Base-by-base conservation (phyloP, 2,888 invertebrate species). In the Oxytorus armatus region DNA sequence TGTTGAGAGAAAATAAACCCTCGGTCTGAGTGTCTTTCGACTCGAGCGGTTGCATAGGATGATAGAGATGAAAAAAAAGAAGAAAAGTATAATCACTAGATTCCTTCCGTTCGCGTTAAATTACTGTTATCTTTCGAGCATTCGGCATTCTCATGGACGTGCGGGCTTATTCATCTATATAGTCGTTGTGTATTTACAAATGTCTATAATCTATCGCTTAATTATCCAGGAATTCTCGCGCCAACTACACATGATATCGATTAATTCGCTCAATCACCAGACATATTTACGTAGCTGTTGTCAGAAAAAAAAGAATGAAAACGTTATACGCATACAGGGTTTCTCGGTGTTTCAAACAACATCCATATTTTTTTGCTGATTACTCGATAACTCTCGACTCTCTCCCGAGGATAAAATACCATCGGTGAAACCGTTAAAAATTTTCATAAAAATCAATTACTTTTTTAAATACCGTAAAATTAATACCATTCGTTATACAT, bases 141-240 rank as follows among this genome's bases (percentile, higher is more conserved):
- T 53, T 65, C 42, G 33, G 57, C 49, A 65, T 57, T 66, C 36
- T 66, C 59, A 16, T 75, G 57, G 65, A 70, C 39, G 49, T 39
- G 18, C 0, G 21, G 42, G 11, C 47, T 70, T 73, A 61, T 61
- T 70, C 44, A 14, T 63, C 25, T 70, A 70, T n/a, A n/a, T 18
- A 53, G 39, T 61, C 59, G 7, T 51, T 11, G 77, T 81, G 77
- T 83, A 83, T 83, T 74, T 83, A 83, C 83, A 83, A 68, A 51
- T 82, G 39, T 76, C 55, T 78, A 81, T 42, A 14, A 23, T 55
- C 61, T 77, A 77, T 70, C 55, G 49, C 70, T 81, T 61, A 73
- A 69, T 68, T 23, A 59, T 66, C 55, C 14, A 63, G 18, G 16
- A 69, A 63, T 77, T 77, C 42, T 74, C 68, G 61, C 66, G 68